Conservation (phyloP, 2,113 vertebrate species). For the Brachionichthys hirsutus region DNA sequence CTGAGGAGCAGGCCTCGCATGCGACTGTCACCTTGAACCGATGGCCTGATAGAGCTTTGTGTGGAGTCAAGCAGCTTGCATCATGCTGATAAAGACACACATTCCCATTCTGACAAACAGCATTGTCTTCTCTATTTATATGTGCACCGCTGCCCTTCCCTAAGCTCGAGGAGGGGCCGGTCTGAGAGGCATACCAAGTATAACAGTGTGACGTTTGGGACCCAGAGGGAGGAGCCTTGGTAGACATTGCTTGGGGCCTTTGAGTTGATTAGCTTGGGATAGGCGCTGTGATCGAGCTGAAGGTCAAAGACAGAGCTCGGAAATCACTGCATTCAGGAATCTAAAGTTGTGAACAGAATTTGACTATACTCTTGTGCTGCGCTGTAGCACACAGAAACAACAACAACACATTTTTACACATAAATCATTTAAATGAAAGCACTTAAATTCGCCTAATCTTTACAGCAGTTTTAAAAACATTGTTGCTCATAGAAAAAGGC, state of each 20-base stretch:
- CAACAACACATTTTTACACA: not conserved
- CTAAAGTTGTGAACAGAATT: slow-evolving; percentile 10
- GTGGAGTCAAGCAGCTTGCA: slow-evolving; percentile 12
- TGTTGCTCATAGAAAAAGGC: slow-evolving; percentile 1
- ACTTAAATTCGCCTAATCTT: not conserved
- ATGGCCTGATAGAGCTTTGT: slow-evolving; percentile 44
- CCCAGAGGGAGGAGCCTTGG: slow-evolving; percentile 32
- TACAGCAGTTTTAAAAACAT: slow-evolving; percentile 23
- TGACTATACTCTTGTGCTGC: slow-evolving; percentile 4
- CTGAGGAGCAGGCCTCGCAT: slow-evolving; percentile 26
- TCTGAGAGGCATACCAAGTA: slow-evolving; percentile 58
- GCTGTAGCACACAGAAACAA: not conserved
- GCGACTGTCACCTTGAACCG: slow-evolving; percentile 40
- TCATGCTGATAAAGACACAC: slow-evolving; percentile 39
- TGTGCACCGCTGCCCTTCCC: slow-evolving; percentile 32
- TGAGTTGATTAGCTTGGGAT: slow-evolving; percentile 28
- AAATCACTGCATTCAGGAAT: slow-evolving; percentile 6
- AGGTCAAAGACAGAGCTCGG: slow-evolving; percentile 52
- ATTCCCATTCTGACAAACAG: slow-evolving; percentile 47
- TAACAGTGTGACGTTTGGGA: slow-evolving; percentile 21
- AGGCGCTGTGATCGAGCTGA: slow-evolving; percentile 25
- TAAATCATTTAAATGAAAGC: too few relatives aligned
- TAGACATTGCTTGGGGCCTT: slow-evolving; percentile 30
- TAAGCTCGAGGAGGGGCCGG: slow-evolving; percentile 27
- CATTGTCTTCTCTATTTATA: slow-evolving; percentile 31